Evolutionary conservation across 2,113 vertebrate genomes (phyloP).

Genomic region (Brevimyrus niger): DNA sequence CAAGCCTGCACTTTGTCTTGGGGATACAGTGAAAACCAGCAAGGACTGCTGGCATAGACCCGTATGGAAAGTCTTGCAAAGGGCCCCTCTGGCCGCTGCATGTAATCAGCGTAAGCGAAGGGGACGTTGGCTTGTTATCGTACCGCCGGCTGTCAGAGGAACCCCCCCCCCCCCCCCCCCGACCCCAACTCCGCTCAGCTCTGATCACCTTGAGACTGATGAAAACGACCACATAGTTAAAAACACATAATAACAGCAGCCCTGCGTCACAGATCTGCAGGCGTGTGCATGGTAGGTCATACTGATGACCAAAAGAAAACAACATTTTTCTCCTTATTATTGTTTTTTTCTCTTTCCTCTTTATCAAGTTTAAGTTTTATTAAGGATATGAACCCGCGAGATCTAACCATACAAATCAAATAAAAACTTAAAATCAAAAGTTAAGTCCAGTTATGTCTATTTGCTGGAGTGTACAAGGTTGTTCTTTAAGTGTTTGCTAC

Average conservation of each 20-base stretch:
- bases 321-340: not conserved
- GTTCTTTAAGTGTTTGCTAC: not conserved
- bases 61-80: constrained; percentile 1
- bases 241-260: not conserved
- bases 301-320: not conserved
- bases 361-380: not conserved
- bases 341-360: not conserved
- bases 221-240: constrained; percentile 33
- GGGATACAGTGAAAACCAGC: not conserved
- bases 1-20: not conserved
- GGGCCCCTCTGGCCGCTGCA: constrained; percentile 25
- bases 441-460: not conserved
- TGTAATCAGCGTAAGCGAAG: constrained; percentile 48
- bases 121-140: constrained; percentile 47
- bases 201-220: constrained; percentile 53
- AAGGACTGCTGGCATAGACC: not conserved
- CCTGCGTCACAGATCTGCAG: not conserved
- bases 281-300: not conserved
- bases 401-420: not conserved
- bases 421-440: not conserved
- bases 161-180: constrained; percentile 37
- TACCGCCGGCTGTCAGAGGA: constrained; percentile 46
- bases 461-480: not conserved
- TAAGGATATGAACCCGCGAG: not conserved
- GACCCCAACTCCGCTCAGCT: constrained; percentile 24